Evolutionary conservation across 2,797 vertebrate genomes (phyloP), one percentile per base, ranked within the genome.

Genomic region (Emys orbicularis): DNA sequence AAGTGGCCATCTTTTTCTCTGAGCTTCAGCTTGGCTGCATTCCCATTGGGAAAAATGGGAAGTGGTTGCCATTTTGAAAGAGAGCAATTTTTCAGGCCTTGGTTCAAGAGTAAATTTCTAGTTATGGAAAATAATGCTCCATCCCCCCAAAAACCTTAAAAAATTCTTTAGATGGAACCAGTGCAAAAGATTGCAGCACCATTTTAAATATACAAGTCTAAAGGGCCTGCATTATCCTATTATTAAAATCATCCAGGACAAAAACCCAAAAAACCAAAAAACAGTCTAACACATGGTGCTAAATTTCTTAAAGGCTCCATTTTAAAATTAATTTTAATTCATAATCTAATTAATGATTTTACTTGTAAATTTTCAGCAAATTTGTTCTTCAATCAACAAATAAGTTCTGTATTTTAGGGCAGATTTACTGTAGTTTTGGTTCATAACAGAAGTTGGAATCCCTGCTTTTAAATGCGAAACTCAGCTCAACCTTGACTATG

Each of bases 281-380:
- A 84, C 68, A 68, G 79, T 94, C 94, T 93, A 92, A 86, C 8
- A 79, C 56, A 80, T 61, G 31, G 53, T 56, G 27, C 9, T 94
- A 83, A 93, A 92, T 90, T 44, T 83, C 54, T 54, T 89, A 54
- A 56, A 1, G 1, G n/a, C 76, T 4, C 19, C 19, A 5, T 54
- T 89, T 82, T 86, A 49, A 6, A 25, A 21, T 47, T 27, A 13
- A 77, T 87, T 89, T 77, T 65, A 90, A 88, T 65, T n/a, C 3
- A 65, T 90, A 90, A 87, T 87, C 79, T 94, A 91, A 94, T 95
- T 95, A 80, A 47, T 90, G 29, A 29, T 41, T 56, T 96, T 1
- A 0, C 77, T 91, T 89, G 37, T 86, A 79, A 91, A 91, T 92
- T 95, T 76, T 41, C 68, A 72, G 21, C 37, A 41, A 41, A 72